Conservation (phyloP, 2,888 invertebrate genomes). For the Oxycera nigricornis region DNA sequence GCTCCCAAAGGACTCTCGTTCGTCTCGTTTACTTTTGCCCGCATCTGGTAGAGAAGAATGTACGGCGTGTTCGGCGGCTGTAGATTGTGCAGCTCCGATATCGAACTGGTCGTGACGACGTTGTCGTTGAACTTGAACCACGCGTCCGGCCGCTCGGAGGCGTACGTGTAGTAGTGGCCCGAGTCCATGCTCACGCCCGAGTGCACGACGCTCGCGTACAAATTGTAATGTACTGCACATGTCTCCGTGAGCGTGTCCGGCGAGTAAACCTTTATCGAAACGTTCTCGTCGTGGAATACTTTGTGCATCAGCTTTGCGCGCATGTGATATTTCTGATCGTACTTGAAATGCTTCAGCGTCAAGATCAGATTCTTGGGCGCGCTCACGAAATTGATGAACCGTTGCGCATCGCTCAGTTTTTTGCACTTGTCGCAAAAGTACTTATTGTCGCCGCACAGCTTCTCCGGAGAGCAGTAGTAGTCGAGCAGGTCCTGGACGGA, state of each 20-base stretch:
- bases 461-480: constrained; percentile 79
- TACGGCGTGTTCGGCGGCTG: constrained; percentile 81
- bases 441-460: constrained; percentile 79
- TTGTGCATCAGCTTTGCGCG: constrained; percentile 82
- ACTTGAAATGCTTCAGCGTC: constrained; percentile 81
- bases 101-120: constrained; percentile 69
- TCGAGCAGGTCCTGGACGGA: constrained; percentile 80
- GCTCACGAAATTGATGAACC: constrained; percentile 72
- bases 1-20: constrained; percentile 39
- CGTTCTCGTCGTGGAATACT: constrained; percentile 67
- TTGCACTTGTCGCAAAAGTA: constrained; percentile 82
- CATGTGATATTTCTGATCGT: constrained; percentile 73
- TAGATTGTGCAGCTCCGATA: constrained; percentile 69
- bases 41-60: constrained; percentile 76
- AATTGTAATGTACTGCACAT: constrained; percentile 67
- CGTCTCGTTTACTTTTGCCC: constrained; percentile 53
- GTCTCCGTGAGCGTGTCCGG: constrained; percentile 54
- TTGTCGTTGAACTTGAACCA: constrained; percentile 88
- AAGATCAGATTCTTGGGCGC: constrained; percentile 81
- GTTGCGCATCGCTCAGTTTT: constrained; percentile 77
- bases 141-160: constrained; percentile 68
- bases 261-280: constrained; percentile 63
- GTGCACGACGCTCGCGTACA: constrained; percentile 87
- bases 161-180: constrained; percentile 88
- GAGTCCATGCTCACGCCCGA: constrained; percentile 82